phyloP scores from a whole-genome alignment of 2,113 vertebrate species.

The Mesoclemmys tuberculata region DNA sequence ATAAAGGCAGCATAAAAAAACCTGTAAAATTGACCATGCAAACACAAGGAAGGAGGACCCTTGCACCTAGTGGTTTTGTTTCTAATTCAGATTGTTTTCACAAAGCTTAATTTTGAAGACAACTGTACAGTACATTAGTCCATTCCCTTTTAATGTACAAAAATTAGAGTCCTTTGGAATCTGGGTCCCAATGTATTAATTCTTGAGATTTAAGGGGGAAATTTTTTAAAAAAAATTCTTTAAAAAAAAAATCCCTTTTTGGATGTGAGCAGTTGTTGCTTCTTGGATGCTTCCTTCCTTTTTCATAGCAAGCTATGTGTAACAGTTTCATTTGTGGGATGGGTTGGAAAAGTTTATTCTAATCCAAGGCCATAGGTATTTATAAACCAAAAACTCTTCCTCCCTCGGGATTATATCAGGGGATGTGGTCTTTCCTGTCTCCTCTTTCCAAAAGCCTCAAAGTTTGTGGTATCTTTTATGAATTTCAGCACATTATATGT shows the following conservation, averaged over 20 bases:
- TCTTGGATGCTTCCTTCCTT: conserved; percentile 37
- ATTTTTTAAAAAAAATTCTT: no score
- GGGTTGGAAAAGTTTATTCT: conserved; percentile 21
- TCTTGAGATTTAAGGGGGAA: conserved; percentile 12
- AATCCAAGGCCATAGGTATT: conserved; percentile 26
- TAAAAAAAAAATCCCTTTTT: conserved; percentile 54
- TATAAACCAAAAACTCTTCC: conserved; percentile 40
- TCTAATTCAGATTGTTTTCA: background rate
- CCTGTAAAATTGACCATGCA: background rate
- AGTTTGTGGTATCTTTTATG: background rate
- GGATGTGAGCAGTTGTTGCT: conserved; percentile 44
- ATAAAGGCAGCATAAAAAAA: background rate
- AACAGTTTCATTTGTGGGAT: conserved; percentile 22
- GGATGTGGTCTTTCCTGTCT: conserved; percentile 5
- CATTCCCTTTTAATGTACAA: background rate
- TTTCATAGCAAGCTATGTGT: conserved; percentile 15
- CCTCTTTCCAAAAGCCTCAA: background rate
- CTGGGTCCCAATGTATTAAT: background rate
- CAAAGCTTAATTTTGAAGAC: background rate
- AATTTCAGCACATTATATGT: background rate
- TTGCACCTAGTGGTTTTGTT: background rate
- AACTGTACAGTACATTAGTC: background rate
- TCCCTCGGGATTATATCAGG: conserved; percentile 13
- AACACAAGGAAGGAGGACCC: background rate
- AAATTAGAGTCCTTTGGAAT: background rate